A percentile compares a stretch with the other conserved stretches of the same genome.
These are phyloP conservation scores for Onychostoma macrolepis DNA, from an alignment of 2,113 vertebrate species.

Conservation along the genomic window DNA sequence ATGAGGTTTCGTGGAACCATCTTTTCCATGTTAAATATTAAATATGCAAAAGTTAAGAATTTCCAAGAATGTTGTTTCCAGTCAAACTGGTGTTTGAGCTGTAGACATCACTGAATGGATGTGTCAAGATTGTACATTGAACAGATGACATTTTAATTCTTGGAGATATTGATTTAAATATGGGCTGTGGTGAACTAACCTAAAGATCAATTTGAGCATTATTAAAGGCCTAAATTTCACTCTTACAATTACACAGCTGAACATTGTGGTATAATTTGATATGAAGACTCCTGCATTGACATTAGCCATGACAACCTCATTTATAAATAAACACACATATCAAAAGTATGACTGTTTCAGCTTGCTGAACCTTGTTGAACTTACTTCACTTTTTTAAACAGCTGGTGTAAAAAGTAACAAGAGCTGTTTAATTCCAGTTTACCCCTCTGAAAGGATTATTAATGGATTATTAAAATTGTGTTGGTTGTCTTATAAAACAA, in stretches of 20 bases:
- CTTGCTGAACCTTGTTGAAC: neutral
- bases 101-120: neutral
- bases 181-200: constrained; percentile 24
- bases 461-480: neutral
- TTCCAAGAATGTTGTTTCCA: constrained; percentile 36
- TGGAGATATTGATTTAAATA: constrained; percentile 20
- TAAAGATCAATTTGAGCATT: constrained; percentile 34
- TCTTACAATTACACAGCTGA: constrained; percentile 31
- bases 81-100: constrained; percentile 14
- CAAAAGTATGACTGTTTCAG: constrained; percentile 9
- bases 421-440: neutral
- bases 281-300: constrained; percentile 47
- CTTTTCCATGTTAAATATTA: constrained; percentile 48
- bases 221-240: constrained; percentile 23
- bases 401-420: neutral
- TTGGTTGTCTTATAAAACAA: neutral
- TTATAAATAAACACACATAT: constrained; percentile 56
- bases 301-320: constrained; percentile 50
- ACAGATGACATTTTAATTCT: constrained; percentile 37
- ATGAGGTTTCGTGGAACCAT: constrained; percentile 53
- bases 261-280: constrained; percentile 41
- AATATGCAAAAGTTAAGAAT: constrained; percentile 41
- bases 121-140: constrained; percentile 27
- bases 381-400: neutral
- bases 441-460: neutral